These are phyloP conservation scores for Umimayanthus kanabou DNA, from an alignment of 92 coral and sea anemone genomes.

Conservation along the genomic window DNA sequence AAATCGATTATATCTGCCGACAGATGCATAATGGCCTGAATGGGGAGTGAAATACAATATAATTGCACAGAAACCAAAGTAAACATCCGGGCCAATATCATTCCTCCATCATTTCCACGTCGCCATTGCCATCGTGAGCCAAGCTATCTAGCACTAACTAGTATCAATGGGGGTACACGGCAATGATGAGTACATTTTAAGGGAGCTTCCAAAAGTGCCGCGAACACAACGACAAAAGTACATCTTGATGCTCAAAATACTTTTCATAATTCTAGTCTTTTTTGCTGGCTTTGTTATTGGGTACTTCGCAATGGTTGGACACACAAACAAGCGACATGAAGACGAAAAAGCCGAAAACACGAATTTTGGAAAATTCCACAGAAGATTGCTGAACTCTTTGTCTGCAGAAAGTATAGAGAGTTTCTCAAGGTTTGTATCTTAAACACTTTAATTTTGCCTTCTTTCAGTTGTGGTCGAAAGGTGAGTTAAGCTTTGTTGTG, in stretches of 20 bases:
- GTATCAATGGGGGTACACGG: not conserved
- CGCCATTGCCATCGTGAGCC: not conserved
- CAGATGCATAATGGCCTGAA: conserved; percentile 16
- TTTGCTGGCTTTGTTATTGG: conserved; percentile 70
- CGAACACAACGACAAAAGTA: conserved; percentile 38
- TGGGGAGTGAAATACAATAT: conserved; percentile 34
- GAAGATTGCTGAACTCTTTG: conserved; percentile 47
- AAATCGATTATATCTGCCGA: conserved; percentile 30
- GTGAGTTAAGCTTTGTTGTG: not conserved
- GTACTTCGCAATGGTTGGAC: conserved; percentile 55
- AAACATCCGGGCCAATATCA: conserved; percentile 33
- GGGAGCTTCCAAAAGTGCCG: conserved; percentile 7
- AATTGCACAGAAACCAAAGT: not conserved
- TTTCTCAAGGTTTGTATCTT: conserved; percentile 62
- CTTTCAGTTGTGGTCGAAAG: not conserved
- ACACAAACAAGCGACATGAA: not conserved
- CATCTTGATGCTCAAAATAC: conserved; percentile 47
- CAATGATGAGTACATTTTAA: conserved; percentile 1
- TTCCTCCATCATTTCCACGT: not conserved
- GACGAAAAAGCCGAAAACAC: not conserved
- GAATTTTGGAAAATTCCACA: conserved; percentile 41
- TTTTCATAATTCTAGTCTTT: conserved; percentile 52
- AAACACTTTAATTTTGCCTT: not conserved
- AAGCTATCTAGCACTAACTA: not conserved
- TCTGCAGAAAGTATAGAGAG: conserved; percentile 59